These are phyloP conservation scores for Anabacerthia variegaticeps DNA, from an alignment of 2,797 vertebrate genomes.

Conservation along the genomic window DNA sequence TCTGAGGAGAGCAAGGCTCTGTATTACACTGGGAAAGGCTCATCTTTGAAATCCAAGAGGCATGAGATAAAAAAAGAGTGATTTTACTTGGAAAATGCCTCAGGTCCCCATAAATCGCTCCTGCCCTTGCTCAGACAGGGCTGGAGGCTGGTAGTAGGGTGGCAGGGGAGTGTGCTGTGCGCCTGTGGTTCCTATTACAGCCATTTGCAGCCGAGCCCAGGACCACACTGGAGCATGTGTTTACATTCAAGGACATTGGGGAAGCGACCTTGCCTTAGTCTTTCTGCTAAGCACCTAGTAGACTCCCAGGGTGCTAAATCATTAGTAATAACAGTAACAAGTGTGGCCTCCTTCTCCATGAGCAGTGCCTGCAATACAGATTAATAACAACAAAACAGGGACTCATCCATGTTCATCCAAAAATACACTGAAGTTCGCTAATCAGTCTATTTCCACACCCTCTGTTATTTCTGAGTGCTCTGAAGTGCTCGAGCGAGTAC, in stretches of 20 bases:
- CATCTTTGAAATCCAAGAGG: slow-evolving; percentile 35
- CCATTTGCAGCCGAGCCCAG: background rate
- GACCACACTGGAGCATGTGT: background rate
- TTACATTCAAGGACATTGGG: background rate
- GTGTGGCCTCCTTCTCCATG: background rate
- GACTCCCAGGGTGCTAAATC: background rate
- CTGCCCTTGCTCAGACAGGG: background rate
- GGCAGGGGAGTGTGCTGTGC: background rate
- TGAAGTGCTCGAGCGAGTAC: background rate
- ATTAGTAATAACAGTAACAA: background rate
- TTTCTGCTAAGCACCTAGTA: slow-evolving; percentile 32
- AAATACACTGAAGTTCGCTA: background rate
- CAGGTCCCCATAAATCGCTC: slow-evolving; percentile 38
- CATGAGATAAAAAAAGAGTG: background rate
- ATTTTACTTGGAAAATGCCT: slow-evolving; percentile 18
- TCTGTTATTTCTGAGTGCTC: background rate
- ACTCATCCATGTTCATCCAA: accelerated
- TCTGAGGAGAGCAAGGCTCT: slow-evolving; percentile 13
- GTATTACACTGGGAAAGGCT: slow-evolving; percentile 20
- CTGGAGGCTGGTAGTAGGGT: background rate
- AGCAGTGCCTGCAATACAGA: background rate
- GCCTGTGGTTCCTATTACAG: background rate
- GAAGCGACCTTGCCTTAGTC: background rate
- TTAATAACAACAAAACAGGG: background rate
- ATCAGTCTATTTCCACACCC: background rate